These are phyloP conservation scores for Philaethria dido DNA, from an alignment of 2,888 invertebrate genomes.

Conservation along the genomic window DNA sequence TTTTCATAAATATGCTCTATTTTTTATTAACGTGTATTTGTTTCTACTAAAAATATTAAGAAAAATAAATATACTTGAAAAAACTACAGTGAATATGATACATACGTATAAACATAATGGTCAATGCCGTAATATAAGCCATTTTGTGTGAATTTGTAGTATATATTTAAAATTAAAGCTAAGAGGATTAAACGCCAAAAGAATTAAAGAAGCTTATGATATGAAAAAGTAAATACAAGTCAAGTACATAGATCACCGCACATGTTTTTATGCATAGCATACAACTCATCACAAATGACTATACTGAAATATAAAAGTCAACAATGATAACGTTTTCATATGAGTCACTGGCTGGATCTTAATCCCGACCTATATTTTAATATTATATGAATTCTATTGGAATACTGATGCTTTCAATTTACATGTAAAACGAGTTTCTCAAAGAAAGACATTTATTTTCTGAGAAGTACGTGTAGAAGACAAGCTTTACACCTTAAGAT, in stretches of 20 bases:
- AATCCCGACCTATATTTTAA: slow-evolving; percentile 19
- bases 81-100: no score
- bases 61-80: no score
- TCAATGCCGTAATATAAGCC: no score
- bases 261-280: not conserved
- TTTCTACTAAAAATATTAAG: no score
- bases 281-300: not conserved
- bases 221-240: not conserved
- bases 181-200: not conserved
- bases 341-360: slow-evolving; percentile 12
- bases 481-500: not conserved
- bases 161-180: not conserved
- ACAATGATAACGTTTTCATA: slow-evolving; percentile 25
- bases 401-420: slow-evolving; percentile 36
- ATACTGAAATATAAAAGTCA: slow-evolving; percentile 15
- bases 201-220: not conserved
- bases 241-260: not conserved
- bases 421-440: slow-evolving; percentile 38
- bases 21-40: not conserved
- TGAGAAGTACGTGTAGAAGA: slow-evolving; percentile 22
- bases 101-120: no score
- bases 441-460: slow-evolving; percentile 31
- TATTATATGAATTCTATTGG: slow-evolving; percentile 32
- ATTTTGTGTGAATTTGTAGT: no score
- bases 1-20: not conserved